Percentiles rank a stretch among this genome's conserved stretches.
These are phyloP conservation scores for Catocala fraxini DNA, from an alignment of 2,888 invertebrate genomes.

Conservation along the genomic window DNA sequence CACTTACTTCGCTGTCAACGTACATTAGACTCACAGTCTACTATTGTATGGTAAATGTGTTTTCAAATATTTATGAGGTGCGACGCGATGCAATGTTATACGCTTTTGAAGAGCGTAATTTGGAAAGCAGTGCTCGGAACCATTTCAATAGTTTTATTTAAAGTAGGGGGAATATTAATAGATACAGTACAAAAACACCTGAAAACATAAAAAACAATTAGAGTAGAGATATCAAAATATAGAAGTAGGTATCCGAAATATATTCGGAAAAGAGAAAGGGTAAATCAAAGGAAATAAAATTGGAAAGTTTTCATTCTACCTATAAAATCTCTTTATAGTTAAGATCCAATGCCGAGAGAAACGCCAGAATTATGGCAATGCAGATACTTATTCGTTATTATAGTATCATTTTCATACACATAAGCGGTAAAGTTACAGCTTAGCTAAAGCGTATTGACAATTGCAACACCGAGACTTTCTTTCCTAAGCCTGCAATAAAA, in stretches of 20 bases:
- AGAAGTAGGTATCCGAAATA: constrained; percentile 20
- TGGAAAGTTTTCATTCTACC: constrained; percentile 15
- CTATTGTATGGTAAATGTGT: constrained; percentile 22
- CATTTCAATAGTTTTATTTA: constrained; percentile 62
- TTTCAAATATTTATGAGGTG: constrained; percentile 31
- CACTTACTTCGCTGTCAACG: constrained; percentile 16
- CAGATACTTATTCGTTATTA: too few relatives aligned
- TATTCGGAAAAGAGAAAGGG: not conserved
- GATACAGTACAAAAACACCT: constrained; percentile 70
- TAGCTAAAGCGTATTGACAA: too few relatives aligned
- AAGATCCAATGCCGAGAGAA: too few relatives aligned
- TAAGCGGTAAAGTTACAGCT: too few relatives aligned
- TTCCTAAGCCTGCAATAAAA: too few relatives aligned
- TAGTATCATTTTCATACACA: too few relatives aligned
- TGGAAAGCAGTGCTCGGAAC: constrained; percentile 82
- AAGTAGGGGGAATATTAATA: constrained; percentile 73
- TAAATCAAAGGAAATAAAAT: constrained; percentile 9
- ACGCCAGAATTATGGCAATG: too few relatives aligned
- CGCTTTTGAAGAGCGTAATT: constrained; percentile 49
- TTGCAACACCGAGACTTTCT: too few relatives aligned
- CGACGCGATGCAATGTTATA: constrained; percentile 22
- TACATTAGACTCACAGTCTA: constrained; percentile 29
- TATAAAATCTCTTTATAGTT: too few relatives aligned
- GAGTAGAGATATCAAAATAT: constrained; percentile 44
- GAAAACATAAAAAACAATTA: constrained; percentile 74